A percentile compares a stretch with the other conserved stretches of the same genome.
phyloP scores from a whole-genome alignment of 2,888 invertebrate species.

The Philopedon plagiatum region DNA sequence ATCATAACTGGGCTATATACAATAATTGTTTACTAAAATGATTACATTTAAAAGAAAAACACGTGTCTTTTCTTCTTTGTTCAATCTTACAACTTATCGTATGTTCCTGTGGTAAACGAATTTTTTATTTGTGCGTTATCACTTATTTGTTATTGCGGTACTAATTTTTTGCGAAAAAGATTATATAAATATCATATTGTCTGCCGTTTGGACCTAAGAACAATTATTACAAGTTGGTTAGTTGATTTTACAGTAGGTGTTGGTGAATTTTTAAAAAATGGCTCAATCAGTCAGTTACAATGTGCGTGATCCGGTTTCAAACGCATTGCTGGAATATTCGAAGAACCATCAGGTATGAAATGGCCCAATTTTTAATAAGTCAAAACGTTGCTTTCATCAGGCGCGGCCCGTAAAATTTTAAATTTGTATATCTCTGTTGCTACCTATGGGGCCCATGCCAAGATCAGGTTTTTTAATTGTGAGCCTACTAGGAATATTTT shows the following conservation, averaged over 20 bases:
- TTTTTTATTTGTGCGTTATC: conserved; percentile 7
- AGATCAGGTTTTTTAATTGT: too few relatives aligned
- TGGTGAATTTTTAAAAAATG: conserved; percentile 4
- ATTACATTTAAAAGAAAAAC: too few relatives aligned
- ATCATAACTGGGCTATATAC: too few relatives aligned
- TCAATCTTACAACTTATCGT: not conserved
- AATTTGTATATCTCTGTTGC: too few relatives aligned
- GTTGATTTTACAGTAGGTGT: not conserved
- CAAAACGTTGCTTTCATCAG: too few relatives aligned
- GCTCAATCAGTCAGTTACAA: conserved; percentile 24
- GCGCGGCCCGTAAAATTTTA: too few relatives aligned
- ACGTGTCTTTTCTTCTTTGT: not conserved
- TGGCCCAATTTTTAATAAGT: too few relatives aligned
- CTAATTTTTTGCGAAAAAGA: not conserved
- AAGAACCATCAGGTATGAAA: conserved; percentile 56
- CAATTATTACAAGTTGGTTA: too few relatives aligned
- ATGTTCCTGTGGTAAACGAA: conserved; percentile 7
- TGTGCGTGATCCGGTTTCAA: conserved; percentile 67
- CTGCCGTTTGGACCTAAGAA: too few relatives aligned
- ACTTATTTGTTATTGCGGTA: not conserved
- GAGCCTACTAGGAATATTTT: too few relatives aligned
- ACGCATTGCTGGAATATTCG: conserved; percentile 60
- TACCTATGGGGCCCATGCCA: too few relatives aligned
- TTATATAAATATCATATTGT: not conserved
- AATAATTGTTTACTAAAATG: too few relatives aligned